Evolutionary conservation across 2,888 invertebrate species (phyloP).

Genomic region (Mystacides longicornis): DNA sequence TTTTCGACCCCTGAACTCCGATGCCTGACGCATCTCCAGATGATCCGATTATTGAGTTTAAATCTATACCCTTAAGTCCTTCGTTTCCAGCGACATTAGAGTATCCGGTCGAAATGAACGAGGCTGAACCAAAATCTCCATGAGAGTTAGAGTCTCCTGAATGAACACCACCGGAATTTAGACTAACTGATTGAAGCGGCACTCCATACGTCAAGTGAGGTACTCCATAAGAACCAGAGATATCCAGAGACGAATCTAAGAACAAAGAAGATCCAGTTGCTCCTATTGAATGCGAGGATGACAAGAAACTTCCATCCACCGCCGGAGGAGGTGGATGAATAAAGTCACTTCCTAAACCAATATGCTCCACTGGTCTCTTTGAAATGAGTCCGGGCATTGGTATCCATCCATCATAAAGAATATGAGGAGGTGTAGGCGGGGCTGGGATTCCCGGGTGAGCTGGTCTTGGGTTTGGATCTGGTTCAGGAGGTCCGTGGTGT

Average conservation of each 20-base stretch:
- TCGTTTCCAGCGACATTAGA: conserved; percentile 25
- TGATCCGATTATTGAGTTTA: conserved; percentile 27
- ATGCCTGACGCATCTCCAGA: conserved; percentile 21
- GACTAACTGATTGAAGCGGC: neutral
- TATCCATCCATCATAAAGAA: conserved; percentile 80
- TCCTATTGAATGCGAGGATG: conserved; percentile 18
- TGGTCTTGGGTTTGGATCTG: conserved; percentile 51
- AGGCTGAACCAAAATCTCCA: conserved; percentile 5
- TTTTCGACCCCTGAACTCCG: conserved; percentile 32
- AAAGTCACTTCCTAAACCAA: conserved; percentile 23
- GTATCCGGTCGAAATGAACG: conserved; percentile 22
- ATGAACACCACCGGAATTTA: neutral
- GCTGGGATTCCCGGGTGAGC: conserved; percentile 64
- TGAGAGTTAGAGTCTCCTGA: neutral
- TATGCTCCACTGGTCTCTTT: conserved; percentile 28
- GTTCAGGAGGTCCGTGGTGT: conserved; percentile 53
- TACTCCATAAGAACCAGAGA: conserved; percentile 45
- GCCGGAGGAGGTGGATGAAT: conserved; percentile 30
- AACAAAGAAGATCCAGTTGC: neutral
- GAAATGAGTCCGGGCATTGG: conserved; percentile 65
- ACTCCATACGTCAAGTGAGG: conserved; percentile 31
- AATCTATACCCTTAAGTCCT: conserved; percentile 25
- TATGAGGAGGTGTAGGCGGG: conserved; percentile 66
- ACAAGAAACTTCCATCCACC: conserved; percentile 17
- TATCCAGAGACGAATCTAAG: conserved; percentile 5